Evolutionary conservation across 1,140 invertebrate species (phyloP), one percentile per base, ranked within the genome.

Genomic region (Conopomorpha cramerella): DNA sequence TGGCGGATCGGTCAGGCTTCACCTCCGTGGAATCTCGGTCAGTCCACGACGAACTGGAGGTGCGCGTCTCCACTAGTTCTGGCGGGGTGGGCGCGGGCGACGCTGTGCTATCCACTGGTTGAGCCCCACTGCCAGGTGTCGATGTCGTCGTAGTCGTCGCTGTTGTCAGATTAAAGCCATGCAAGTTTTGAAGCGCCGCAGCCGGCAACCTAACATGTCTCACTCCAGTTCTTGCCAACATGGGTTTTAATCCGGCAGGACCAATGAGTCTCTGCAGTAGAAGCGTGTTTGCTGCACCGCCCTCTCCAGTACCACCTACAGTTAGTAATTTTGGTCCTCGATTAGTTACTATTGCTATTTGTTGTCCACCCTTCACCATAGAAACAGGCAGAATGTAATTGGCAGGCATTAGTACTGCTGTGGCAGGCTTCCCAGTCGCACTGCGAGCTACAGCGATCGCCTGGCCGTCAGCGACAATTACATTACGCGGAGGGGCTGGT

Each of bases 361-460:
- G 85, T 41, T 86, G 85, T 2, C 84, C 83, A 8, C 84, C 81
- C 62, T 88, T 87, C 17, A 88, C 78, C 60, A 87, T 79, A 3
- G 84, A 86, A 39, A 87, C 84, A 0, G 86, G 86, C 32, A 88
- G 54, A 30, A 88, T 80, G 47, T 86, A 86, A 59, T 86, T 87
- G 0, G 84, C 84, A 13, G 84, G 83, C 51, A 87, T 84, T 14
- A 87, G 47, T 2, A 87, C 83, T 0, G 85, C 81, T 2, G 85
- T 83, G 2, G 72, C 51, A 17, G 74, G 73, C 44, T 81, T 83
- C 3, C 65, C 67, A 3, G 72, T 43, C 0, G 67, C 61, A n/a
- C 64, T 67, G 30, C 73, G 45, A 8, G 76, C 64, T 8, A 79
- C 68, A 1, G 77, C 66, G 12, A 79, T 78, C 0, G 77, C 73